These are phyloP conservation scores for Stichopus horrens DNA, from an alignment of 53 echinoderm and acorn worm genomes.

Conservation along the genomic window DNA sequence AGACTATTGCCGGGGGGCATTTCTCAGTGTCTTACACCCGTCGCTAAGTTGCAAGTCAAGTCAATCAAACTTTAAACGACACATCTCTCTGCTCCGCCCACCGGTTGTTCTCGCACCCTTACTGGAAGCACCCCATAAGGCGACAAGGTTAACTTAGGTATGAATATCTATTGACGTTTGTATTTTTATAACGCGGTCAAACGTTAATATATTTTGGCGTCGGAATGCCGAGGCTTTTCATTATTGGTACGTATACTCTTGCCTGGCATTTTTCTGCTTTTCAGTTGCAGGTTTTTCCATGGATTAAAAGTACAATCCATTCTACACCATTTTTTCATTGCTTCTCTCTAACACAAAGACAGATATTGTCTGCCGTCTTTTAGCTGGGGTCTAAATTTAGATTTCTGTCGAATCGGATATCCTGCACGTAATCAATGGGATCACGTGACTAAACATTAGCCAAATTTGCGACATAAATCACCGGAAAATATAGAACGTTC, in stretches of 20 bases:
- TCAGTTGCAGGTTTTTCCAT: background rate
- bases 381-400: background rate
- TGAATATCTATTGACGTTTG: slow-evolving; percentile 13
- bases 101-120: slow-evolving; percentile 4
- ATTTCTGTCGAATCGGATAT: background rate
- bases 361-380: background rate
- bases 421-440: background rate
- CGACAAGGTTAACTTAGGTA: slow-evolving; percentile 41
- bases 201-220: slow-evolving; percentile 18
- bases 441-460: too few relatives aligned
- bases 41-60: background rate
- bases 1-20: too few relatives aligned
- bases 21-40: background rate
- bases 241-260: background rate
- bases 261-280: background rate
- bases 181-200: background rate
- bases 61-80: slow-evolving; percentile 21
- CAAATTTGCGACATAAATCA: too few relatives aligned
- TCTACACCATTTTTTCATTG: background rate
- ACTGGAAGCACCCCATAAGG: slow-evolving; percentile 5
- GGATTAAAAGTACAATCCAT: slow-evolving; percentile 6
- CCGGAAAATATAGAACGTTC: too few relatives aligned
- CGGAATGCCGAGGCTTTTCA: slow-evolving; percentile 6
- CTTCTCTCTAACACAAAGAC: background rate
- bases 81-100: slow-evolving; percentile 23